Conservation (phyloP, 1,140 invertebrate species). For the Halictus rubicundus region DNA sequence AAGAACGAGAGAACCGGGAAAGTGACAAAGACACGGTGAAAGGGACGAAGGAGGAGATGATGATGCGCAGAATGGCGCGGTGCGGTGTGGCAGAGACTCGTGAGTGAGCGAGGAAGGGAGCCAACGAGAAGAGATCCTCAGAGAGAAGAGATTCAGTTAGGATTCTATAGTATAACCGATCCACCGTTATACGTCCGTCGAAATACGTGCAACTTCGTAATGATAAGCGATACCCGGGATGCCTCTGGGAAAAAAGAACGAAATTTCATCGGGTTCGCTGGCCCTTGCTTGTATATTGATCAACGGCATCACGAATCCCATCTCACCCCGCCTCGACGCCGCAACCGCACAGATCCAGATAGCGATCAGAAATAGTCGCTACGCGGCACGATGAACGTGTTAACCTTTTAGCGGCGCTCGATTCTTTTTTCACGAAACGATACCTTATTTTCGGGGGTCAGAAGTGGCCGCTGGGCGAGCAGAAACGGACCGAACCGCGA, state of each 20-base stretch:
- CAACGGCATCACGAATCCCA: not conserved
- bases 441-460: not conserved
- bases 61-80: not conserved
- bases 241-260: conserved; percentile 45
- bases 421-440: not conserved
- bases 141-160: conserved; percentile 76
- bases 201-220: conserved; percentile 73
- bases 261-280: not conserved
- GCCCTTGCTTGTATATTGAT: not conserved
- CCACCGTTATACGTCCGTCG: conserved; percentile 67
- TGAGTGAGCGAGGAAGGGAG: conserved; percentile 16
- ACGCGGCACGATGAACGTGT: conserved; percentile 7
- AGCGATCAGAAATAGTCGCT: not conserved
- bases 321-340: not conserved
- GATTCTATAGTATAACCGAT: conserved; percentile 74
- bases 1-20: conserved; percentile 20
- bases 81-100: not conserved
- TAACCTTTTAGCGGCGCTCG: conserved; percentile 11
- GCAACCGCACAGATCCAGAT: not conserved
- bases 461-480: not conserved
- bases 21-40: conserved; percentile 5
- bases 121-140: conserved; percentile 59
- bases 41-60: conserved; percentile 23
- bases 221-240: conserved; percentile 62
- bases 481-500: too few relatives aligned